Percentiles rank a stretch among this genome's conserved stretches.
Conservation (phyloP, 2,888 invertebrate species). For the Operophtera brumata region DNA sequence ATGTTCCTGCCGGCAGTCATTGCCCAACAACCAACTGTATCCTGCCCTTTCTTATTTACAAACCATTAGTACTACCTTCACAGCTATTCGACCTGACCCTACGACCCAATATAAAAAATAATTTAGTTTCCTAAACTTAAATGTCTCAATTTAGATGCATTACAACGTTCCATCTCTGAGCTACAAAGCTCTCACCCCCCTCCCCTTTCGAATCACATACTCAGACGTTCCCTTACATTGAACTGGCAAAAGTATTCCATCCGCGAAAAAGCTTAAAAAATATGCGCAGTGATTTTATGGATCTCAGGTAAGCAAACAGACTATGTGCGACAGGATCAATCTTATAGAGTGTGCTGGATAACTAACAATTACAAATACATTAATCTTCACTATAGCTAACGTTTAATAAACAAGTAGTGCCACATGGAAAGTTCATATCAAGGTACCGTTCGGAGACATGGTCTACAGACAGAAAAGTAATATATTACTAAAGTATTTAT, state of each 20-base stretch:
- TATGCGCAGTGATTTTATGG: too few species aligned
- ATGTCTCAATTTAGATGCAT: constrained; percentile 54
- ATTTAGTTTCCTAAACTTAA: constrained; percentile 61
- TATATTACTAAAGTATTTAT: constrained; percentile 71
- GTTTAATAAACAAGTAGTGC: constrained; percentile 45
- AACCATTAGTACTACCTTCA: constrained; percentile 56
- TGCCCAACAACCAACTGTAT: constrained; percentile 28
- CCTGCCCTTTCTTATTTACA: constrained; percentile 72
- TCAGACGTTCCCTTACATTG: constrained; percentile 27
- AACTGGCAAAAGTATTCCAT: constrained; percentile 28
- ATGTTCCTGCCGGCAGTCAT: constrained; percentile 16
- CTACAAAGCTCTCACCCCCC: constrained; percentile 45
- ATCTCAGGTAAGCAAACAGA: constrained; percentile 36
- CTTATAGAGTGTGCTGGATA: constrained; percentile 57
- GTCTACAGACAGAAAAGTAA: constrained; percentile 59
- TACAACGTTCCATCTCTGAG: constrained; percentile 50
- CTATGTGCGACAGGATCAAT: constrained; percentile 59
- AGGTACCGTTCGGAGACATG: constrained; percentile 46
- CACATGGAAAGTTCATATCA: constrained; percentile 45
- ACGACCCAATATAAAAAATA: constrained; percentile 58
- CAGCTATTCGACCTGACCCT: constrained; percentile 58
- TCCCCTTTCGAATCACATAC: constrained; percentile 27
- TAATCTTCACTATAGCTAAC: constrained; percentile 50
- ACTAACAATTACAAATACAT: constrained; percentile 56
- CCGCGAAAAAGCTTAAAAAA: constrained; percentile 15